These are phyloP conservation scores for Nymphalis polychloros DNA, from an alignment of 2,888 invertebrate genomes.

Conservation along the genomic window DNA sequence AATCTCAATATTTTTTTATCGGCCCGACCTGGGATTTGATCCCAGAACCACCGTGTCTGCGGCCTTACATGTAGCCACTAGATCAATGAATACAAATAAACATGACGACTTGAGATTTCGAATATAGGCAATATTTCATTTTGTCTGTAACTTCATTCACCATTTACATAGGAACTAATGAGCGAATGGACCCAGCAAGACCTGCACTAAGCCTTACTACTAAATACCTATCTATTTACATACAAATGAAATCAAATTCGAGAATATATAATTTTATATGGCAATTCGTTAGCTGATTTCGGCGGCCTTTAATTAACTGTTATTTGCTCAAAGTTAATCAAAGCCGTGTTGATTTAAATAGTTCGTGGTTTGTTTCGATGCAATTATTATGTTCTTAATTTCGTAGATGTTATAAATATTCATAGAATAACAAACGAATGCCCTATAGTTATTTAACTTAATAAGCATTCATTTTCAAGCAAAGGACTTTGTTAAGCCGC, in stretches of 20 bases:
- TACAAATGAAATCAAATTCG: constrained; percentile 19
- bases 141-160: too few species aligned
- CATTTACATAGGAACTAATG: too few species aligned
- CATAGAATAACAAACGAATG: constrained; percentile 7
- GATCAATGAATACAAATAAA: too few species aligned
- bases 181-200: too few species aligned
- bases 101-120: too few species aligned
- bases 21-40: too few species aligned
- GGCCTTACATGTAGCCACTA: too few species aligned
- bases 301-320: constrained; percentile 35
- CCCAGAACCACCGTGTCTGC: too few species aligned
- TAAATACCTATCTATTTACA: constrained; percentile 1
- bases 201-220: too few species aligned
- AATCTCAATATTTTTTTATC: too few species aligned
- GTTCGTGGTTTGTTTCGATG: constrained; percentile 31
- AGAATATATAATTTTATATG: constrained; percentile 9
- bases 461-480: not conserved
- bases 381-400: constrained; percentile 26
- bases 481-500: not conserved
- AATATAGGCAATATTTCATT: too few species aligned
- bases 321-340: constrained; percentile 37
- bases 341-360: constrained; percentile 35
- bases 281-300: constrained; percentile 28
- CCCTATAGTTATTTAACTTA: constrained; percentile 8
- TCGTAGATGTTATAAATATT: constrained; percentile 26